phyloP scores from a whole-genome alignment of 2,888 invertebrate genomes.

The Crocallis elinguaria region DNA sequence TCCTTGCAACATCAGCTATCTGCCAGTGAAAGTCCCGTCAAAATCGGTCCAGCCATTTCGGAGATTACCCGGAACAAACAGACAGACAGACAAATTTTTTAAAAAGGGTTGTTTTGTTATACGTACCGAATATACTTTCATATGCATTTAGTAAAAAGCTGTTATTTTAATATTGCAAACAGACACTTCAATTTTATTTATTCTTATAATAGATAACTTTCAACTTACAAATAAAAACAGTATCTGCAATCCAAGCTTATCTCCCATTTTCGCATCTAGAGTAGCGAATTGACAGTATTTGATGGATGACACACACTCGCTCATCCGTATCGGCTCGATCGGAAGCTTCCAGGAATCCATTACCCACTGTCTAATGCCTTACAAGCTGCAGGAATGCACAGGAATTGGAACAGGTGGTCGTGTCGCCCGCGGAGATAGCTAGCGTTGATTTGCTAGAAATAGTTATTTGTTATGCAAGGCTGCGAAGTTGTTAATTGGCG shows the following conservation, averaged over 20 bases:
- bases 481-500: too few species aligned
- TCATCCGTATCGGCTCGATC: constrained; percentile 24
- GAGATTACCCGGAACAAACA: too few species aligned
- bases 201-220: neutral
- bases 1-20: too few species aligned
- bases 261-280: neutral
- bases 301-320: constrained; percentile 32
- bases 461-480: too few species aligned
- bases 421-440: neutral
- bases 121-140: too few species aligned
- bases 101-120: too few species aligned
- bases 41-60: too few species aligned
- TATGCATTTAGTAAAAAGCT: too few species aligned
- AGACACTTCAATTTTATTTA: too few species aligned
- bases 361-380: constrained; percentile 20
- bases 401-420: constrained; percentile 30
- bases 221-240: neutral
- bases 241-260: neutral
- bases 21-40: too few species aligned
- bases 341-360: constrained; percentile 33
- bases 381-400: constrained; percentile 15
- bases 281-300: constrained; percentile 12
- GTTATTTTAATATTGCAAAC: too few species aligned
- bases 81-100: too few species aligned
- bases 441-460: neutral